Conservation (phyloP, 2,113 vertebrate genomes). For the Daboia siamensis region DNA sequence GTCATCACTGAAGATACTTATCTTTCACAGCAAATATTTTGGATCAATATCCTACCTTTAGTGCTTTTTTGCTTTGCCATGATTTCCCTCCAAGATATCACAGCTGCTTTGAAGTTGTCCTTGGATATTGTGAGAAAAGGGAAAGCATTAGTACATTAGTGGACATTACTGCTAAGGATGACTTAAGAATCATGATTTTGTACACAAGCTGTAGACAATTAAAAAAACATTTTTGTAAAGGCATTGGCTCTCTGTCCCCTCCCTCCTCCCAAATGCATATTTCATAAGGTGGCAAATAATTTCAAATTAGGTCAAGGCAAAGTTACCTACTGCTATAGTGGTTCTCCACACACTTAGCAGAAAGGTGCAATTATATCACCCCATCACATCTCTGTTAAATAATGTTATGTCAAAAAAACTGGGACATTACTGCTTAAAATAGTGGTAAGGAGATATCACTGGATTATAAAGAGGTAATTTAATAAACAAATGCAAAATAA, state of each 20-base stretch:
- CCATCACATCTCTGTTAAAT: not conserved
- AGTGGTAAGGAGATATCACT: not conserved
- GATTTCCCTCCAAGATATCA: not conserved
- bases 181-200: not conserved
- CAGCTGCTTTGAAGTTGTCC: not conserved
- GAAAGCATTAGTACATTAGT: not conserved
- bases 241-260: not conserved
- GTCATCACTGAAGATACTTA: constrained; percentile 28
- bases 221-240: not conserved
- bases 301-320: not conserved
- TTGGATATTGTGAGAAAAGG: not conserved
- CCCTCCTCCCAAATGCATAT: not conserved
- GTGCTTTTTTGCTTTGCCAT: not conserved
- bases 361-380: not conserved
- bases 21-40: constrained; percentile 32
- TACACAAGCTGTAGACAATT: not conserved
- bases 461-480: not conserved
- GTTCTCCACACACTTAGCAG: not conserved
- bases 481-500: not conserved
- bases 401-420: not conserved
- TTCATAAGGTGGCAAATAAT: not conserved
- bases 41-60: not conserved
- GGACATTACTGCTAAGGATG: not conserved
- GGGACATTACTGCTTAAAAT: not conserved
- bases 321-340: not conserved